phyloP scores from a whole-genome alignment of 2,113 vertebrate species.

The Rhabdornis inornatus region DNA sequence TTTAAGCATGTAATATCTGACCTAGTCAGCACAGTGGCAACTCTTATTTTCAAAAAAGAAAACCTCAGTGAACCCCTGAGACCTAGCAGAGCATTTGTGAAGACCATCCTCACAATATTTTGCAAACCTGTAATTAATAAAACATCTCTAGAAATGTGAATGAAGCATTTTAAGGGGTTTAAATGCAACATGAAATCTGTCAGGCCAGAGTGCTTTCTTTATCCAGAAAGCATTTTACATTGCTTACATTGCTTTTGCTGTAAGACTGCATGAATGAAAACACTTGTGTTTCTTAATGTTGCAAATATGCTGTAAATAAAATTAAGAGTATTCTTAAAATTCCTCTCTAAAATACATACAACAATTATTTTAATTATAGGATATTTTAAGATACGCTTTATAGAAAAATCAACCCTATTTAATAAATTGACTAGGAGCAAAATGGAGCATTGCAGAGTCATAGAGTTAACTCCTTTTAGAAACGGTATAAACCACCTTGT shows the following conservation, averaged over 20 bases:
- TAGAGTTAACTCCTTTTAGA: background rate
- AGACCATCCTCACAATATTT: conserved; percentile 17
- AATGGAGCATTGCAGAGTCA: background rate
- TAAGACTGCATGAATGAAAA: background rate
- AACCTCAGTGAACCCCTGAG: background rate
- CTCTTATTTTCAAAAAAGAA: background rate
- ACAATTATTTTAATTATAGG: background rate
- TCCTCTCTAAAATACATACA: background rate
- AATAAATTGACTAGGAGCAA: background rate
- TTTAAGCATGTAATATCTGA: background rate
- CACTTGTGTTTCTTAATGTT: background rate
- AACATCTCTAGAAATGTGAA: conserved; percentile 1
- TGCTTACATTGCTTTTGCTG: background rate
- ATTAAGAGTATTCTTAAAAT: background rate
- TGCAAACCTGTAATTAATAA: conserved; percentile 32
- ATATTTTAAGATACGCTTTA: background rate
- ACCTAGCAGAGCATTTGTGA: background rate
- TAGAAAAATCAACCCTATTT: background rate
- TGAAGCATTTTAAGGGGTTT: background rate
- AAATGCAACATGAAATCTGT: conserved; percentile 27
- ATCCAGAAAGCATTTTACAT: background rate
- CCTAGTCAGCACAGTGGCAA: background rate
- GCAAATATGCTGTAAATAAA: background rate
- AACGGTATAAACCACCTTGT: background rate
- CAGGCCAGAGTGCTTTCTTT: conserved; percentile 8